Evolutionary conservation across 2,797 vertebrate species (phyloP), one percentile per base, ranked within the genome.

Genomic region (Melanotaenia trifasciata): DNA sequence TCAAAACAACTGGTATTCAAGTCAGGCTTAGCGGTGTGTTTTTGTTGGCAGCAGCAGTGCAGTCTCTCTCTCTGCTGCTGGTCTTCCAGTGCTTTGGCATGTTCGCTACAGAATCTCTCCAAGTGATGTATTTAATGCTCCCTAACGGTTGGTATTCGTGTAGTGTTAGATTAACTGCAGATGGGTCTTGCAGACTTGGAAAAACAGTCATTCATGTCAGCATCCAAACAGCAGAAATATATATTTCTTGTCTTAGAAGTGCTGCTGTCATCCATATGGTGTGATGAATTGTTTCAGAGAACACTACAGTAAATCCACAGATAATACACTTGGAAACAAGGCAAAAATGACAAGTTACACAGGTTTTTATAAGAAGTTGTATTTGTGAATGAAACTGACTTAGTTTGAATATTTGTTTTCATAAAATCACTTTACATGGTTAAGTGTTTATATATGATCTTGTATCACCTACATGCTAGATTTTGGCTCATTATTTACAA

Each of bases 141-240:
- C 59, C 38, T n/a, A 1, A 33, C 8, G 24, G 14, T 20, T 26
- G 67, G 58, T 53, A 40, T 80, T 78, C 63, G 0, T 61, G 76
- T 76, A 56, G 51, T 20, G 61, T 28, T 45, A 69, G 70, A 85
- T 81, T 54, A 26, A 74, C 43, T 43, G 66, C 74, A 77, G 81
- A 76, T 73, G 71, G 32, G 65, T 70, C 60, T 40, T 32, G 28
- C 26, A 11, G 60, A 79, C 47, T 43, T 1, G 14, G 54, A 60
- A 67, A 64, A 67, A 63, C 24, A 22, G 32, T 51, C 36, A 9
- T 18, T 40, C 47, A 61, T 59, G 38, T 24, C n/a, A 6, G 57
- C 33, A 50, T 51, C 24, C 62, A 58, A 36, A 63, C 53, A 45
- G 66, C 45, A 38, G 18, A 69, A 58, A 54, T 10, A 26, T 64